A percentile compares a stretch with the other conserved stretches of the same genome.
Conservation (phyloP, 2,113 vertebrate genomes). For the Pitta sordida region DNA sequence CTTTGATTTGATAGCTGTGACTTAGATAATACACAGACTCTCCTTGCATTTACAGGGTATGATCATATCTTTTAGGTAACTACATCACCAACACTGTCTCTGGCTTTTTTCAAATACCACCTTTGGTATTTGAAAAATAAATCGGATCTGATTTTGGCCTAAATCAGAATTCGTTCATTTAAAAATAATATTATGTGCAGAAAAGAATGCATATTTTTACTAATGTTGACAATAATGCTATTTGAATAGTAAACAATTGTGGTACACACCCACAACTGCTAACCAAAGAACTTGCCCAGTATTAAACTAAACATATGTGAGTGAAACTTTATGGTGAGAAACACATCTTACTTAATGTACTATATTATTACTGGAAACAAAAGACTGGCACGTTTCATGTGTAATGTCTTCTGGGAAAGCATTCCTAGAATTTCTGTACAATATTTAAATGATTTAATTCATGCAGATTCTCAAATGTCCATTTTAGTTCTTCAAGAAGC, state of each 20-base stretch:
- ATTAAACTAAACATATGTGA: not conserved
- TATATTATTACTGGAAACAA: not conserved
- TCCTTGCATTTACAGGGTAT: not conserved
- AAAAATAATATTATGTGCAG: not conserved
- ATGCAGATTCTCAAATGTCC: not conserved
- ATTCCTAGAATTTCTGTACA: not conserved
- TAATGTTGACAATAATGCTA: not conserved
- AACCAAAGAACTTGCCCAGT: not conserved
- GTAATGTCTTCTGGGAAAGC: not conserved
- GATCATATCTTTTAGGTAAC: not conserved
- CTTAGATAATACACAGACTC: not conserved
- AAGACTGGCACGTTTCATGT: not conserved
- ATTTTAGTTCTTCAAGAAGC: not conserved
- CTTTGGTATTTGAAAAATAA: too few relatives aligned
- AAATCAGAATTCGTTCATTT: not conserved
- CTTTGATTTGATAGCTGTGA: not conserved
- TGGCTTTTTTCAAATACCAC: not conserved
- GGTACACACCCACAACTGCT: not conserved
- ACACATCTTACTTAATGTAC: not conserved
- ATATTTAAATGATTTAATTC: not conserved
- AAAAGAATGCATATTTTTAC: not conserved
- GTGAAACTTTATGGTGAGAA: not conserved
- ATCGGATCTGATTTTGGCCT: too few relatives aligned
- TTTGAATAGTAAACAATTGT: not conserved
- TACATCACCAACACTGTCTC: not conserved